Conservation (phyloP, 30 jellyfish, hydroid and myxozoan genomes). For the Turritopsis dohrnii region DNA sequence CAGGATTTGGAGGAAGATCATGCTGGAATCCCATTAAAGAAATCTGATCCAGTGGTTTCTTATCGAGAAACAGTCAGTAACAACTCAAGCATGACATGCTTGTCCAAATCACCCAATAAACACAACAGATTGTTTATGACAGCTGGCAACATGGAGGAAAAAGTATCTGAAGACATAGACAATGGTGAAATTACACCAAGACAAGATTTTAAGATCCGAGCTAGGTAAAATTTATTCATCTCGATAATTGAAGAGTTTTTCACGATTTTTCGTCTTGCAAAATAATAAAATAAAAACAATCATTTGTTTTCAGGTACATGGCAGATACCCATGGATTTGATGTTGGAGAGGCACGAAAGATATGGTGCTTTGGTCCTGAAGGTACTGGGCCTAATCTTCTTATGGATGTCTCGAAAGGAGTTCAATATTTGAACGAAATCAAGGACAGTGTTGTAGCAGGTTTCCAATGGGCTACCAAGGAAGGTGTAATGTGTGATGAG, state of each 20-base stretch:
- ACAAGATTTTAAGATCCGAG: conserved; percentile 90
- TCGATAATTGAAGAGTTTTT: no score
- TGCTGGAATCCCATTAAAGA: conserved; percentile 97
- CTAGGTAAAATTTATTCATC: conserved; percentile 76
- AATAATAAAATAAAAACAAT: no score
- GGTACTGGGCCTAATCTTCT: conserved; percentile 98
- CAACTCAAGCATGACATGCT: conserved; percentile 65
- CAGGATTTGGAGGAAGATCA: conserved; percentile 98
- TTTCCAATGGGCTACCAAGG: conserved; percentile 99
- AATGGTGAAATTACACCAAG: conserved; percentile 88
- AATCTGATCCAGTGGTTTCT: conserved; percentile 99
- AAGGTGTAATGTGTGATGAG: conserved; percentile 98
- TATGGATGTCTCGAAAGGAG: conserved; percentile 96
- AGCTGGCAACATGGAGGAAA: conserved; percentile 89
- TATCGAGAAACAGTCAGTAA: conserved; percentile 93
- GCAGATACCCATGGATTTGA: conserved; percentile 80
- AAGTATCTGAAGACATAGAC: conserved; percentile 92
- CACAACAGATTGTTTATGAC: conserved; percentile 94
- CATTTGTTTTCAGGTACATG: conserved; percentile 36
- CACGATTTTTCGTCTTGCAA: no score
- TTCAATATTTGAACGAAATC: conserved; percentile 96
- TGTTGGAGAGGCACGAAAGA: conserved; percentile 89
- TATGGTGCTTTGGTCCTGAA: conserved; percentile 99
- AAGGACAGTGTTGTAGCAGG: conserved; percentile 99
- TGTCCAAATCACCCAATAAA: conserved; percentile 99